These are phyloP conservation scores for Aurelia sp. DNA, from an alignment of 30 jellyfish, hydroid and myxozoan genomes.

Conservation along the genomic window DNA sequence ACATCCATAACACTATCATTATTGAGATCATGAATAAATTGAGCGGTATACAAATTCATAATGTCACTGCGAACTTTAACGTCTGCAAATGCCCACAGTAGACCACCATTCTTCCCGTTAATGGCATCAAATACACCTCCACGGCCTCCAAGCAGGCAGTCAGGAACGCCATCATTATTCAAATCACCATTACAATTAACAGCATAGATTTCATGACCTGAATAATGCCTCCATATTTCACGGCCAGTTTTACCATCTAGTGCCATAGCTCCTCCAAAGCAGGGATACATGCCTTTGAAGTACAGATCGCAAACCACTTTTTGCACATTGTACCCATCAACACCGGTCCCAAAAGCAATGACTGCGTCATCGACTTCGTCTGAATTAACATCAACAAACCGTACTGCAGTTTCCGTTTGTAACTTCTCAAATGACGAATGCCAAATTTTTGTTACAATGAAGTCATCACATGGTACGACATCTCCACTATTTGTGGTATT, in stretches of 20 bases:
- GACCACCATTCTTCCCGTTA: constrained; percentile 68
- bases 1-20: constrained; percentile 81
- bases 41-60: constrained; percentile 80
- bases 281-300: constrained; percentile 69
- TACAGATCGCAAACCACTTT: constrained; percentile 55
- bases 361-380: constrained; percentile 84
- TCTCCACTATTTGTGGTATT: neutral
- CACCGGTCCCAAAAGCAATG: constrained; percentile 84
- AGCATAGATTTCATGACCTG: constrained; percentile 78
- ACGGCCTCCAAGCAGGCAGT: constrained; percentile 83
- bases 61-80: constrained; percentile 32
- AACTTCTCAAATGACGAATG: constrained; percentile 72
- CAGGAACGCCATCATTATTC: constrained; percentile 81
- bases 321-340: constrained; percentile 61
- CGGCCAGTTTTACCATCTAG: constrained; percentile 75
- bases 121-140: constrained; percentile 87
- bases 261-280: constrained; percentile 89
- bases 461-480: constrained; percentile 62
- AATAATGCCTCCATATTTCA: constrained; percentile 84
- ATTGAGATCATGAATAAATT: constrained; percentile 70
- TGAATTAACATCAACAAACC: constrained; percentile 74
- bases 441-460: constrained; percentile 66
- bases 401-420: constrained; percentile 79
- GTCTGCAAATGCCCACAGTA: constrained; percentile 79
- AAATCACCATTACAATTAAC: constrained; percentile 89